phyloP scores from a whole-genome alignment of 2,888 invertebrate species.

The Heterodera filipjevi region DNA sequence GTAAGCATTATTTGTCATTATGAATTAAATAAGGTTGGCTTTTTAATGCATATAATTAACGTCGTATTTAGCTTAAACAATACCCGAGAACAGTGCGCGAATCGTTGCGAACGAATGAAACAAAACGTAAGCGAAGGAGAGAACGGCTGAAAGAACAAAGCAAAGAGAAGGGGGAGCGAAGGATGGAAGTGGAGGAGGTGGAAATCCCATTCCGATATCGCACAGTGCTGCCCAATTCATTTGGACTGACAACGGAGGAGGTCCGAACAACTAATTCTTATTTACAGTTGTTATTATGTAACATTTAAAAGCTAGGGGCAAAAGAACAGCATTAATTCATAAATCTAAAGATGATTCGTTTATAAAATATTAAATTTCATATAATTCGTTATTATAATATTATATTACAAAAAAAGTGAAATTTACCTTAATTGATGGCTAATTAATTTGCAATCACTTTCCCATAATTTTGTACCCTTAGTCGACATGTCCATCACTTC shows the following conservation, averaged over 20 bases:
- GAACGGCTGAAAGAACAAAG: slow-evolving; percentile 72
- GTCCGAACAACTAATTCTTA: slow-evolving; percentile 68
- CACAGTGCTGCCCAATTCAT: slow-evolving; percentile 82
- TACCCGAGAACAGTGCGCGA: slow-evolving; percentile 87
- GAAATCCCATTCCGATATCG: slow-evolving; percentile 92
- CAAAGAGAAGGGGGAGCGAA: slow-evolving; percentile 68
- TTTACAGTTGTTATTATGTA: background rate
- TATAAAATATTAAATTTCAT: too few relatives aligned
- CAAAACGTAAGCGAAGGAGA: slow-evolving; percentile 67
- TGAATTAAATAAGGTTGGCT: background rate
- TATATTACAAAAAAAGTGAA: too few relatives aligned
- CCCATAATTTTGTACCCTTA: too few relatives aligned
- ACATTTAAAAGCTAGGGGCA: background rate
- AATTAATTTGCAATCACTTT: too few relatives aligned
- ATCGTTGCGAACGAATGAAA: slow-evolving; percentile 74
- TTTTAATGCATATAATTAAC: background rate
- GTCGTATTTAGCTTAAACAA: slow-evolving; percentile 75
- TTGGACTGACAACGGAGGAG: slow-evolving; percentile 87
- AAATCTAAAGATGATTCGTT: too few relatives aligned
- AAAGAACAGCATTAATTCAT: background rate
- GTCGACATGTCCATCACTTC: slow-evolving; percentile 12
- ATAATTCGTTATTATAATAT: too few relatives aligned
- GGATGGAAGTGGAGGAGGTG: slow-evolving; percentile 78
- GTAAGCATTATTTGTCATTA: slow-evolving; percentile 58
- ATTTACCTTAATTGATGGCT: too few relatives aligned